phyloP scores from a whole-genome alignment of 2,888 invertebrate species.

The Tricholauxania praeusta region DNA sequence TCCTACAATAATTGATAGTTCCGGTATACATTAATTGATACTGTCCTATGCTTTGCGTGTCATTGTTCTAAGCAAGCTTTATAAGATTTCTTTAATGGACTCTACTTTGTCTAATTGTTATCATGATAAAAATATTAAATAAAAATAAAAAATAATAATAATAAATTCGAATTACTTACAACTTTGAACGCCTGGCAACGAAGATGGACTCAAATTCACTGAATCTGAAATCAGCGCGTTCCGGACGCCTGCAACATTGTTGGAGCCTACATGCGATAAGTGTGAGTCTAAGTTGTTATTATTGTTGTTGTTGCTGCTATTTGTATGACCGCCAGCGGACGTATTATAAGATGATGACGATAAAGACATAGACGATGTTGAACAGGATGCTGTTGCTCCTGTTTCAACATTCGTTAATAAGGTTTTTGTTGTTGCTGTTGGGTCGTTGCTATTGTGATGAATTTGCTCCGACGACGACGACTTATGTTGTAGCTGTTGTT shows the following conservation, averaged over 20 bases:
- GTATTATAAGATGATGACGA: slow-evolving; percentile 36
- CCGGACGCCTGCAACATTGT: slow-evolving; percentile 57
- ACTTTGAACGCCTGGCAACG: slow-evolving; percentile 50
- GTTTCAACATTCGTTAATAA: slow-evolving; percentile 33
- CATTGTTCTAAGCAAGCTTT: too few species aligned
- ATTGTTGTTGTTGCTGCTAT: slow-evolving; percentile 13
- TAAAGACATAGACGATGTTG: slow-evolving; percentile 35
- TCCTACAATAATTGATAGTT: too few species aligned
- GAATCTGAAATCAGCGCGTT: slow-evolving; percentile 81
- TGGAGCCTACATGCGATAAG: slow-evolving; percentile 44
- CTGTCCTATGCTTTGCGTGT: too few species aligned
- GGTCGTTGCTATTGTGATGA: slow-evolving; percentile 31
- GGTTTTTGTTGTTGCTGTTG: slow-evolving; percentile 42
- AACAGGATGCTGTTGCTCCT: slow-evolving; percentile 5
- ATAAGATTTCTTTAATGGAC: too few species aligned
- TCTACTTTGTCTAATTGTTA: too few species aligned
- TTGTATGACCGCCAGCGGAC: slow-evolving; percentile 43
- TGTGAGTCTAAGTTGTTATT: slow-evolving; percentile 38
- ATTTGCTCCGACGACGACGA: slow-evolving; percentile 47
- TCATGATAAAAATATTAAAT: too few species aligned
- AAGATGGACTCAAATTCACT: slow-evolving; percentile 75
- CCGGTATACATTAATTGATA: too few species aligned
- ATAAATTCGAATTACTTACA: slow-evolving; percentile 52
- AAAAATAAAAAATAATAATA: too few species aligned
- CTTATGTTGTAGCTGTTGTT: slow-evolving; percentile 40